Percentiles rank a stretch among this genome's conserved stretches.
Conservation (phyloP, 2,113 vertebrate genomes). For the Nesoenas mayeri region DNA sequence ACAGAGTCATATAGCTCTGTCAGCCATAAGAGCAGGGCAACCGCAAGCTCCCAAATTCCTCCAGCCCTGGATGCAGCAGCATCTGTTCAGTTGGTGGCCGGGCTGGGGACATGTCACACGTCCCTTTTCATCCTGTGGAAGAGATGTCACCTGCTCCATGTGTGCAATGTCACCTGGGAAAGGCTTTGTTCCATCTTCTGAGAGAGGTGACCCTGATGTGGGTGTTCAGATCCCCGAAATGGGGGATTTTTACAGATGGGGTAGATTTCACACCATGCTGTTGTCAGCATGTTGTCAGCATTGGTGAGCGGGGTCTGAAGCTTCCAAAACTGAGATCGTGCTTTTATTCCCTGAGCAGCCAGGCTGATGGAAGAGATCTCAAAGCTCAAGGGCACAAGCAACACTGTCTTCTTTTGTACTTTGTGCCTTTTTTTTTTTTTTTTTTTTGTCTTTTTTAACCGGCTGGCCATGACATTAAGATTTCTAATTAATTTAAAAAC, state of each 20-base stretch:
- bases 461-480: constrained; percentile 48
- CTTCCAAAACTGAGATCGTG: neutral
- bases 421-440: fast-evolving
- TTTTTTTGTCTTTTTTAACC: neutral
- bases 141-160: fast-evolving
- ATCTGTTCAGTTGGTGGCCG: fast-evolving
- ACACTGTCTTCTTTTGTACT: constrained; percentile 7
- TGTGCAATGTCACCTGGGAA: fast-evolving
- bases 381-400: constrained; percentile 38
- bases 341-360: neutral
- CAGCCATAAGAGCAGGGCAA: neutral
- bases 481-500: constrained; percentile 74
- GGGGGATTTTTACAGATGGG: neutral
- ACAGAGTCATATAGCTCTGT: neutral
- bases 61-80: fast-evolving
- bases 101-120: fast-evolving
- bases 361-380: neutral
- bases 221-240: fast-evolving
- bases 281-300: neutral
- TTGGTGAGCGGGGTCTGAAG: fast-evolving
- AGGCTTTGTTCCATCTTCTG: neutral
- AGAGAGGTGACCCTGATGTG: neutral
- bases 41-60: neutral
- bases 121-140: neutral
- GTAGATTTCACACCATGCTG: neutral